A percentile compares a stretch with the other conserved stretches of the same genome.
Evolutionary conservation across 2,113 vertebrate species (phyloP).

Genomic region (Hemichromis elongatus): DNA sequence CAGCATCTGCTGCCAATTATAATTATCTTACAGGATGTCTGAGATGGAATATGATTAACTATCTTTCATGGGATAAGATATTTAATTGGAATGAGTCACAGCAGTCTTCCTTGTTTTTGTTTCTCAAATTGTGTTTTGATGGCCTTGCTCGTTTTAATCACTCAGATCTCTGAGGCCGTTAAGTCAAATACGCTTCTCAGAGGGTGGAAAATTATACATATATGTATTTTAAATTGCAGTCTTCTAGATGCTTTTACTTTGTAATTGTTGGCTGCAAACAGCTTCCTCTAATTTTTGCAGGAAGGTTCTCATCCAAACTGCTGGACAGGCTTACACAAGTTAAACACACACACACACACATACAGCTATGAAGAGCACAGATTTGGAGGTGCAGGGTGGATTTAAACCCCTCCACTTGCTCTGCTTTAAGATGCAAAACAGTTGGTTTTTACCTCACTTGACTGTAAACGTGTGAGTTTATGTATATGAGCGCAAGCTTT

Average conservation of each 20-base stretch:
- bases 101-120: background rate
- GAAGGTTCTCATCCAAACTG: conserved; percentile 19
- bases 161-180: background rate
- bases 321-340: conserved; percentile 39
- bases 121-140: conserved; percentile 19
- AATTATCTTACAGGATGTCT: conserved; percentile 34
- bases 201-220: conserved; percentile 15
- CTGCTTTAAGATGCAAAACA: background rate
- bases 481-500: background rate
- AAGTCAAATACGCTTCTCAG: background rate
- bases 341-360: background rate
- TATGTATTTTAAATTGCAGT: conserved; percentile 40
- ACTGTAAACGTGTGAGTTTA: background rate
- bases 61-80: background rate
- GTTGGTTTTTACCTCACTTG: background rate
- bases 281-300: conserved; percentile 41
- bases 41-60: background rate
- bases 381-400: background rate
- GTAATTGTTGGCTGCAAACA: conserved; percentile 42
- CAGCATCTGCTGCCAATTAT: conserved; percentile 10
- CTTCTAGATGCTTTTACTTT: conserved; percentile 34
- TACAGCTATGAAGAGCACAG: background rate
- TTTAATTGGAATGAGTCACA: background rate
- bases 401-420: background rate
- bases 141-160: background rate